Evolutionary conservation across 1,140 invertebrate species (phyloP).

Genomic region (Bombus fervidus): DNA sequence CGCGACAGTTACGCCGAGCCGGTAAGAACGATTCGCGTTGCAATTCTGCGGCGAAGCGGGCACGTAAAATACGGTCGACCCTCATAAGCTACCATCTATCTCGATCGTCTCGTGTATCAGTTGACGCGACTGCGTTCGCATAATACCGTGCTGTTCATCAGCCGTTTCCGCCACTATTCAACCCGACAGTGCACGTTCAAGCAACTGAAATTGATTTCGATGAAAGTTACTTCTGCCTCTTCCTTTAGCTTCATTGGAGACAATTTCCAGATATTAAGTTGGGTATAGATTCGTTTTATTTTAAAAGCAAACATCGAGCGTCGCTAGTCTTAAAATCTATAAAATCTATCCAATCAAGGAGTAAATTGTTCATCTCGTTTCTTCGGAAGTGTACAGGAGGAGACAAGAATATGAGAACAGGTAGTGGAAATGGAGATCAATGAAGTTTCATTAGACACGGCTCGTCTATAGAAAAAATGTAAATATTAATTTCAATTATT

Average conservation of each 20-base stretch:
- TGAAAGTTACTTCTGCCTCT: not conserved
- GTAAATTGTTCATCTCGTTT: too few relatives aligned
- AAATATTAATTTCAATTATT: too few relatives aligned
- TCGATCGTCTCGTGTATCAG: constrained; percentile 38
- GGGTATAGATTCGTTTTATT: not conserved
- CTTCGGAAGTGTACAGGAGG: too few relatives aligned
- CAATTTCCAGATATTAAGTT: not conserved
- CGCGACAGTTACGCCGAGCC: not conserved
- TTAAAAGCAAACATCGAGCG: not conserved
- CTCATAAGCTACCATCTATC: constrained; percentile 54
- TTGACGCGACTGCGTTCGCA: constrained; percentile 41
- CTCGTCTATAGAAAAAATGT: too few relatives aligned
- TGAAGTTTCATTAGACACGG: too few relatives aligned
- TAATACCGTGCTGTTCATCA: constrained; percentile 29
- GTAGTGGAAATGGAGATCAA: too few relatives aligned
- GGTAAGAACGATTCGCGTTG: not conserved
- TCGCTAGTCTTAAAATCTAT: too few relatives aligned
- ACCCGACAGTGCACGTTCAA: not conserved
- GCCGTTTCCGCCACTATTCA: constrained; percentile 24
- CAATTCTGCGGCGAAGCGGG: not conserved
- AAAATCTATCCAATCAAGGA: too few relatives aligned
- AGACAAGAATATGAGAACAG: too few relatives aligned
- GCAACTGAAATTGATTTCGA: constrained; percentile 16
- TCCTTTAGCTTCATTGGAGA: constrained; percentile 6
- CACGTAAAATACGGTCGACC: constrained; percentile 49